Evolutionary conservation across 2,797 vertebrate genomes (phyloP).

Genomic region (Lepus oiostolus): DNA sequence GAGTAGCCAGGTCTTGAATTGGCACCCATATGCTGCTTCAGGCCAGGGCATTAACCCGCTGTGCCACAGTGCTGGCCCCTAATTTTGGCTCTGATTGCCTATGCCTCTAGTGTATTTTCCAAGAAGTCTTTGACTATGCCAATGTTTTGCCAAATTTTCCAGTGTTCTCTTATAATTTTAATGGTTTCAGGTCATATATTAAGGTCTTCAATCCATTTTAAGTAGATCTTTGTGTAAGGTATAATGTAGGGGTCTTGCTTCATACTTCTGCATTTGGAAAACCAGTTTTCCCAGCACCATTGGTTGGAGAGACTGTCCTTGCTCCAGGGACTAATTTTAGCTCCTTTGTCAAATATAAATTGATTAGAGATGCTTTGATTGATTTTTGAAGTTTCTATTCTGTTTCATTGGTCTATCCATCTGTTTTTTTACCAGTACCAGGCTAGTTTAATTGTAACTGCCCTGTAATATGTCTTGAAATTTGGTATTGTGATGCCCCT

Average conservation of each 20-base stretch:
- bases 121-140: not conserved
- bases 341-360: not conserved
- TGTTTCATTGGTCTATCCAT: not conserved
- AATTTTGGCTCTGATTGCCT: not conserved
- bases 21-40: too few species aligned
- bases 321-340: not conserved
- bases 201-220: too few species aligned
- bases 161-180: not conserved
- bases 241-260: not conserved
- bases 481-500: too few species aligned
- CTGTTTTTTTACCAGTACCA: too few species aligned
- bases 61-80: too few species aligned
- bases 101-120: not conserved
- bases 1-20: too few species aligned
- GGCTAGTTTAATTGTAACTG: too few species aligned
- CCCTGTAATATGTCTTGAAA: too few species aligned
- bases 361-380: not conserved
- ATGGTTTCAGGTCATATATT: not conserved
- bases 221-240: not conserved
- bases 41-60: too few species aligned
- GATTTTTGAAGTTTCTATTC: not conserved
- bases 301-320: not conserved
- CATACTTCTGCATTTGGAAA: not conserved
- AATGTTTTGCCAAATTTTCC: not conserved
- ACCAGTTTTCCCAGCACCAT: not conserved